A percentile compares a stretch with the other conserved stretches of the same genome.
These are phyloP conservation scores for Dioctria linearis DNA, from an alignment of 2,888 invertebrate species.

Conservation along the genomic window DNA sequence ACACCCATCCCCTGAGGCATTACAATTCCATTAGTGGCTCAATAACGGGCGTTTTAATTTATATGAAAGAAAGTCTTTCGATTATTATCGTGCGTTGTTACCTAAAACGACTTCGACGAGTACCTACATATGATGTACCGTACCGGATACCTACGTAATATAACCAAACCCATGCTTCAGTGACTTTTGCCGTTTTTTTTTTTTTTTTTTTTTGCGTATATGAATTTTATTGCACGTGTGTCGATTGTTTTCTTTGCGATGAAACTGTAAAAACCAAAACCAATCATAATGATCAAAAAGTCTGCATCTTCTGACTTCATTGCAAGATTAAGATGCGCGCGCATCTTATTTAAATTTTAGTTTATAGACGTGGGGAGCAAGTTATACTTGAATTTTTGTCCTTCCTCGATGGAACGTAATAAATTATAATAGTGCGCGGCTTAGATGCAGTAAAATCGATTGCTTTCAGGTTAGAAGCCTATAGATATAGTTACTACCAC, in stretches of 20 bases:
- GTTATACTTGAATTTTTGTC: conserved; percentile 41
- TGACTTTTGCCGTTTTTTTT: too few species aligned
- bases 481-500: neutral
- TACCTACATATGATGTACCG: too few species aligned
- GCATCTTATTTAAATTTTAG: conserved; percentile 34
- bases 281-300: neutral
- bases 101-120: neutral
- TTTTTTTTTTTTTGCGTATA: too few species aligned
- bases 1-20: conserved; percentile 9
- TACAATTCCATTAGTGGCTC: conserved; percentile 17
- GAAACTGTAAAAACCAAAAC: conserved; percentile 30
- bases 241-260: neutral
- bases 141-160: too few species aligned
- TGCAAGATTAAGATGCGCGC: conserved; percentile 5
- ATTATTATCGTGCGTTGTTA: neutral
- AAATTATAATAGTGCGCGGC: conserved; percentile 28
- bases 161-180: too few species aligned
- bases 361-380: conserved; percentile 12
- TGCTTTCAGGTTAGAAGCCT: neutral
- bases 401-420: conserved; percentile 13
- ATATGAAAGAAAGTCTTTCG: neutral
- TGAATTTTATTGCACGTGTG: neutral
- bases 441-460: conserved; percentile 14
- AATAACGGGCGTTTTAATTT: conserved; percentile 16
- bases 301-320: neutral